phyloP scores from a whole-genome alignment of 1,140 invertebrate genomes.

The Euschistus heros region DNA sequence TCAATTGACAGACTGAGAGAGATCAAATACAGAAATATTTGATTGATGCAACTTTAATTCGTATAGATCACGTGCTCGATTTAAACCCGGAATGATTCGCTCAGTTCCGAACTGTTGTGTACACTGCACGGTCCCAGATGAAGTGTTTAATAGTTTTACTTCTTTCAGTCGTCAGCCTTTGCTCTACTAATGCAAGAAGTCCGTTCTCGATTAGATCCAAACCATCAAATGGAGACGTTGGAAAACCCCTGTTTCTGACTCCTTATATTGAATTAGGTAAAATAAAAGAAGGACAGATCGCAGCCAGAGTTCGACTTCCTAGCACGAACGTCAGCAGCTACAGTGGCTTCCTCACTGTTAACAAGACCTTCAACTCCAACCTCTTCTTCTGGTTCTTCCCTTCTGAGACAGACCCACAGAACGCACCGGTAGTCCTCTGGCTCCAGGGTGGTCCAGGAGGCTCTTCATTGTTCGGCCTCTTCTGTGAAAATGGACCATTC shows the following conservation, averaged over 20 bases:
- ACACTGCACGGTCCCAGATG: no score
- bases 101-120: no score
- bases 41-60: no score
- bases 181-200: no score
- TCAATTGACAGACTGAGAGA: no score
- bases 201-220: neutral
- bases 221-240: slow-evolving; percentile 6
- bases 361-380: slow-evolving; percentile 48
- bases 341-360: slow-evolving; percentile 59
- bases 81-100: no score
- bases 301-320: slow-evolving; percentile 24
- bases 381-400: slow-evolving; percentile 74
- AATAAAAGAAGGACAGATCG: slow-evolving; percentile 21
- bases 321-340: slow-evolving; percentile 34
- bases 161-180: neutral
- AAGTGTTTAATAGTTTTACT: no score
- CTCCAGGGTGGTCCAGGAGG: slow-evolving; percentile 65
- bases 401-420: slow-evolving; percentile 38
- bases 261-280: slow-evolving; percentile 23
- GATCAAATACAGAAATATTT: no score
- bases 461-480: slow-evolving; percentile 57
- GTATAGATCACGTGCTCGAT: no score
- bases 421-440: slow-evolving; percentile 58
- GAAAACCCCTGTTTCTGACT: slow-evolving; percentile 27
- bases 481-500: slow-evolving; percentile 46